Evolutionary conservation across 2,888 invertebrate species (phyloP).

Genomic region (Iselma pallidipennis): DNA sequence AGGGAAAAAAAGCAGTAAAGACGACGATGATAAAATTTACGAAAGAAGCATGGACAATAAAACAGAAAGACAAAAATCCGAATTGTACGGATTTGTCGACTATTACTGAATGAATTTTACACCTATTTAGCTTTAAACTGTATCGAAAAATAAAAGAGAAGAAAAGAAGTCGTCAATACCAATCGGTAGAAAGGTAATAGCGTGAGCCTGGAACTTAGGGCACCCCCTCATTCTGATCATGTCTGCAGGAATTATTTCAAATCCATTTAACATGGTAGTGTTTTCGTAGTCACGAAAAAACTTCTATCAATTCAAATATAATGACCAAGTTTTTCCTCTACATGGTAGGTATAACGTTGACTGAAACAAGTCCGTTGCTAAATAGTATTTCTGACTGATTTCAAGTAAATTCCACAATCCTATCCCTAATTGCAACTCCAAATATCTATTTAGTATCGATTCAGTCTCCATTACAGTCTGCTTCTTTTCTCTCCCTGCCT

Average conservation of each 20-base stretch:
- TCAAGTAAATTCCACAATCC: too few species aligned
- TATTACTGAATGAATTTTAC: slow-evolving; percentile 56
- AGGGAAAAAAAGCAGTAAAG: slow-evolving; percentile 30
- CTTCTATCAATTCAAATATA: slow-evolving; percentile 43
- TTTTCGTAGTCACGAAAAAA: slow-evolving; percentile 50
- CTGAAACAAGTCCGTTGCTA: too few species aligned
- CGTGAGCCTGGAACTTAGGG: slow-evolving; percentile 32
- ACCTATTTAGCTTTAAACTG: slow-evolving; percentile 57
- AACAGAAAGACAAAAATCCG: slow-evolving; percentile 27
- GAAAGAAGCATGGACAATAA: slow-evolving; percentile 18
- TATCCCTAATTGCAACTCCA: slow-evolving; percentile 37
- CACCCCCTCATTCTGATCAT: slow-evolving; percentile 47
- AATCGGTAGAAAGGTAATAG: slow-evolving; percentile 29
- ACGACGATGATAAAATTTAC: neutral
- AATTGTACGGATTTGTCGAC: slow-evolving; percentile 48
- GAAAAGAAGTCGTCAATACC: slow-evolving; percentile 19
- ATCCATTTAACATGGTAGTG: slow-evolving; percentile 55
- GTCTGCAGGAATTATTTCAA: slow-evolving; percentile 55
- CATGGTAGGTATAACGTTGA: too few species aligned
- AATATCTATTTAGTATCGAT: neutral
- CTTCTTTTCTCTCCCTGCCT: neutral
- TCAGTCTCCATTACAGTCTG: neutral
- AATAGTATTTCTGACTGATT: too few species aligned
- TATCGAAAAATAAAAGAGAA: slow-evolving; percentile 43
- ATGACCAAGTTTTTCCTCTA: too few species aligned